These are phyloP conservation scores for Pseudorhiza aurosa DNA, from an alignment of 30 jellyfish, hydroid and myxozoan genomes.

Conservation along the genomic window DNA sequence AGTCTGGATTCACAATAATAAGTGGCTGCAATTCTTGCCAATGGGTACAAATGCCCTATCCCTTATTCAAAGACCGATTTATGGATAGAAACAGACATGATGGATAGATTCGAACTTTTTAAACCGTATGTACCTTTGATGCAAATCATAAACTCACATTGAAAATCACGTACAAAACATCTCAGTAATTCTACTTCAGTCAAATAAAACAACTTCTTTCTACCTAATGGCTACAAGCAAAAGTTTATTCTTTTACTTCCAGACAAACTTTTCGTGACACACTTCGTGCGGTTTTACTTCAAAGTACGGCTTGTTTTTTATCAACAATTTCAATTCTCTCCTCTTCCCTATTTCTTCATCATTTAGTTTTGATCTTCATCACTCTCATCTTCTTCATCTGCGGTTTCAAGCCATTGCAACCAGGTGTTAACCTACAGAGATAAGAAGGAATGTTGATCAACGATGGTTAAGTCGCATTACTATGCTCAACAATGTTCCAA, in stretches of 20 bases:
- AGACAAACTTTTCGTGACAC: conserved; percentile 15
- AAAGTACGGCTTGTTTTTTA: conserved; percentile 11
- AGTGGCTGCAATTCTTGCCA: no score
- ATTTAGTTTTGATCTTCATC: conserved; percentile 72
- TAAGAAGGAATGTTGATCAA: neutral
- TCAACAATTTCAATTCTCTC: neutral
- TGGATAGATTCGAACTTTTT: no score
- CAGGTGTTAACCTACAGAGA: conserved; percentile 81
- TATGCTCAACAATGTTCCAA: neutral
- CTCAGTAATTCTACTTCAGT: neutral
- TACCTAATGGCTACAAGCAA: no score
- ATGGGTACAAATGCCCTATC: no score
- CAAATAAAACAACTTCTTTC: neutral
- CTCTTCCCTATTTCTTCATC: neutral
- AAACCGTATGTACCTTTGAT: no score
- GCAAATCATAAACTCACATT: no score
- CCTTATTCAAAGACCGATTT: no score
- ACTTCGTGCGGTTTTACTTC: conserved; percentile 5
- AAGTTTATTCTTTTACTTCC: no score
- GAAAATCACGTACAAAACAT: conserved; percentile 6
- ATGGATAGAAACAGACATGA: no score
- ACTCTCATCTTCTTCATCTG: conserved; percentile 94
- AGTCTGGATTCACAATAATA: no score
- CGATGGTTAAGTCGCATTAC: neutral
- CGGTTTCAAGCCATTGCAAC: conserved; percentile 97